A percentile compares a stretch with the other conserved stretches of the same genome.
Conservation (phyloP, 2,113 vertebrate genomes). For the Microcebus griseorufus region DNA sequence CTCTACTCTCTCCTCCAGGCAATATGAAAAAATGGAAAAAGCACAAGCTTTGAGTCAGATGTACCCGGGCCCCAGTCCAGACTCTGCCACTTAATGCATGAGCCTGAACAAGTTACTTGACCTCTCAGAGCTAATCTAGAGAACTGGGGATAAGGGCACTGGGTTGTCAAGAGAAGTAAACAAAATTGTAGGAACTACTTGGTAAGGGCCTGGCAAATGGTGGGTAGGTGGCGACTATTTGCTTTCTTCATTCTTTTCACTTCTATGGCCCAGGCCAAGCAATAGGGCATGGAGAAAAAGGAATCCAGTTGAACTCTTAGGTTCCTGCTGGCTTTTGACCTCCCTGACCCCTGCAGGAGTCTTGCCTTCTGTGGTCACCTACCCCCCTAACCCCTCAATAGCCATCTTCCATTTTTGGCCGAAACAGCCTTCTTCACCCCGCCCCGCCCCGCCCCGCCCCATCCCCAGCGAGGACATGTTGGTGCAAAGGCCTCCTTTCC, state of each 20-base stretch:
- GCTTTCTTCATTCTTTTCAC: neutral
- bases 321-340: neutral
- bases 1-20: neutral
- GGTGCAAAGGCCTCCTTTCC: neutral
- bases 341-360: neutral
- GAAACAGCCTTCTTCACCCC: neutral
- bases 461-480: too few relatives aligned
- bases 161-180: neutral
- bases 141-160: neutral
- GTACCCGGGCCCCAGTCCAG: neutral
- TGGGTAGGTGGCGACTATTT: too few relatives aligned
- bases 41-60: neutral
- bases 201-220: neutral
- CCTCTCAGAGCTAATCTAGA: neutral
- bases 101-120: neutral
- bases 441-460: accelerated
- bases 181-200: neutral
- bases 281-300: neutral
- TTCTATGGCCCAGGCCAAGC: neutral
- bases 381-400: neutral
- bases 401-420: neutral
- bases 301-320: neutral
- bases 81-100: neutral
- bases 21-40: neutral
- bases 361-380: neutral